Evolutionary conservation across 1,140 invertebrate genomes (phyloP).

Genomic region (Tetragnatha versicolor): DNA sequence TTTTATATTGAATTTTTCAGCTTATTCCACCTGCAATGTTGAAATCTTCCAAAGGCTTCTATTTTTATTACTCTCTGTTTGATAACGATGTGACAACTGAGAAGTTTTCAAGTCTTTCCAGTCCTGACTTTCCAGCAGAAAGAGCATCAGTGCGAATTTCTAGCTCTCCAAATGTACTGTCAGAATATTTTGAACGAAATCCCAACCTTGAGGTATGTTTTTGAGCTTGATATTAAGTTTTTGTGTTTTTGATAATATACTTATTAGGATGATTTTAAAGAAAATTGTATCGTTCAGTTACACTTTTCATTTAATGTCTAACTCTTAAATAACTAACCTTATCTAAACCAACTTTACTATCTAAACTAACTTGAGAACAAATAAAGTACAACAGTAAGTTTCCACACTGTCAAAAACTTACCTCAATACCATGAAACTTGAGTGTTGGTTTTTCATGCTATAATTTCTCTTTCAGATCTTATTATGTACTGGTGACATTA

Average conservation of each 20-base stretch:
- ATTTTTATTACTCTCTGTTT: constrained; percentile 66
- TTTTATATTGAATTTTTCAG: no score
- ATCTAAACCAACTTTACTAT: no score
- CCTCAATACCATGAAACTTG: no score
- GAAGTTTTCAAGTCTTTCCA: constrained; percentile 64
- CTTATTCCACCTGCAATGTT: constrained; percentile 44
- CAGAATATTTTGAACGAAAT: constrained; percentile 63
- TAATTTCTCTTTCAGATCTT: constrained; percentile 61
- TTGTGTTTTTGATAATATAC: no score
- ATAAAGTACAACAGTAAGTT: no score
- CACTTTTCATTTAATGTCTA: background rate
- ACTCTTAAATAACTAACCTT: no score
- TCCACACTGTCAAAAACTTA: no score
- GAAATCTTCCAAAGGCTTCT: constrained; percentile 60
- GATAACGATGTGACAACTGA: constrained; percentile 67
- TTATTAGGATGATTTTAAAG: no score
- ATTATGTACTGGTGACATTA: constrained; percentile 65
- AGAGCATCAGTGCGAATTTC: constrained; percentile 64
- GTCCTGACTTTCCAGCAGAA: constrained; percentile 65
- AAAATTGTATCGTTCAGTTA: no score
- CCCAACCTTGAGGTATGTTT: constrained; percentile 63
- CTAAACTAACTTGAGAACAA: no score
- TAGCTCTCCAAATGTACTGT: constrained; percentile 63
- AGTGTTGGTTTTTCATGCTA: no score
- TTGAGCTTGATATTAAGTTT: no score